Conservation (phyloP, 2,797 vertebrate species). For the Centroberyx gerrardi region DNA sequence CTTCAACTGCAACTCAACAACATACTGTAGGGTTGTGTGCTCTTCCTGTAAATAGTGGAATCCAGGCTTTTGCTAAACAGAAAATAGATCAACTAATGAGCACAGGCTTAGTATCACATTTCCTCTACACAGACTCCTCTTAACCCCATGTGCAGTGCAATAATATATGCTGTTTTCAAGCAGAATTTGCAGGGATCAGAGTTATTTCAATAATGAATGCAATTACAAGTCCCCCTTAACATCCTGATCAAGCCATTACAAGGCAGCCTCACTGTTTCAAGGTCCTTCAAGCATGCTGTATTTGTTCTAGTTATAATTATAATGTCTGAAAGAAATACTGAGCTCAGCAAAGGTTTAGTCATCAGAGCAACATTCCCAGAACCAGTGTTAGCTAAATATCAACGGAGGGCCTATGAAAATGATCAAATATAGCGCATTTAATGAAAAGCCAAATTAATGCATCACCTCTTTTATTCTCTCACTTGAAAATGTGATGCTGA, state of each 20-base stretch:
- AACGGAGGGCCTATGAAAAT: slow-evolving; percentile 10
- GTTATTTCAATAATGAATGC: slow-evolving; percentile 81
- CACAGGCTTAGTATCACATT: slow-evolving; percentile 55
- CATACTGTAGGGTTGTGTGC: slow-evolving; percentile 32
- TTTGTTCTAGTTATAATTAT: slow-evolving; percentile 31
- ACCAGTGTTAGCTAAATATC: slow-evolving; percentile 7
- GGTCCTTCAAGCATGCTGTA: slow-evolving; percentile 33
- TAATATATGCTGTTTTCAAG: slow-evolving; percentile 70
- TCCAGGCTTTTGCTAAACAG: slow-evolving; percentile 37
- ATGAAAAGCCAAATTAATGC: slow-evolving; percentile 17
- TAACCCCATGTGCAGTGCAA: slow-evolving; percentile 44
- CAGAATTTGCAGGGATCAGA: slow-evolving; percentile 68
- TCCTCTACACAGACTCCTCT: slow-evolving; percentile 53
- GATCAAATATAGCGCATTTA: slow-evolving; percentile 24
- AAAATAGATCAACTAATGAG: slow-evolving; percentile 39
- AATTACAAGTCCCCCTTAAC: slow-evolving; percentile 75
- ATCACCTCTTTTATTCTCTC: neutral
- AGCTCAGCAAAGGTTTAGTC: slow-evolving; percentile 11
- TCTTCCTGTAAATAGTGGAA: slow-evolving; percentile 25
- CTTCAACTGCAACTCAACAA: slow-evolving; percentile 24
- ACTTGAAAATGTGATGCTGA: slow-evolving; percentile 15
- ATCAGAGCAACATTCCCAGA: slow-evolving; percentile 28
- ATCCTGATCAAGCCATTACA: slow-evolving; percentile 75
- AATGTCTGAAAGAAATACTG: slow-evolving; percentile 25
- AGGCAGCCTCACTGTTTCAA: slow-evolving; percentile 57